phyloP scores from a whole-genome alignment of 2,888 invertebrate species.

The Noctua pronuba region DNA sequence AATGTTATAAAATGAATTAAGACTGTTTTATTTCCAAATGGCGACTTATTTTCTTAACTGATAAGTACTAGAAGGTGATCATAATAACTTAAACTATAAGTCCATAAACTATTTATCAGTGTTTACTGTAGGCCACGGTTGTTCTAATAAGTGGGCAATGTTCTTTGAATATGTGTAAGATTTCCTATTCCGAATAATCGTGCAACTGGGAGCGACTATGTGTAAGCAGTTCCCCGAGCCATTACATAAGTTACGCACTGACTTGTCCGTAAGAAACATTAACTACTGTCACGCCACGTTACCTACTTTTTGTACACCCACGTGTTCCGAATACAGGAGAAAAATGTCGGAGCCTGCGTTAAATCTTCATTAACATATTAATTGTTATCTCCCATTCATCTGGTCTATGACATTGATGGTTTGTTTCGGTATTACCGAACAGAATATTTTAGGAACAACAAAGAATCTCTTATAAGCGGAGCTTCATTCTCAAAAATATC shows the following conservation, averaged over 20 bases:
- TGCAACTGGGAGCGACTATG: conserved; percentile 61
- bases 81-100: no score
- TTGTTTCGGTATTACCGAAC: conserved; percentile 89
- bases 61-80: no score
- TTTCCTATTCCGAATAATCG: conserved; percentile 62
- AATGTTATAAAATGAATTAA: no score
- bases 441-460: conserved; percentile 86
- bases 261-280: conserved; percentile 76
- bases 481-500: conserved; percentile 83
- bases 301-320: conserved; percentile 79
- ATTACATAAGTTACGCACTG: conserved; percentile 79
- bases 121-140: no score
- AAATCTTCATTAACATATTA: conserved; percentile 88
- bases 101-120: no score
- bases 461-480: conserved; percentile 85
- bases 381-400: conserved; percentile 87
- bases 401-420: conserved; percentile 88
- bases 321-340: conserved; percentile 84
- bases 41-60: no score
- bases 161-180: conserved; percentile 58
- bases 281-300: conserved; percentile 80
- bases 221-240: conserved; percentile 71
- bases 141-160: no score
- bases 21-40: no score
- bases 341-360: conserved; percentile 78